Conservation (phyloP, 2,113 vertebrate species). For the Ciconia maguari region DNA sequence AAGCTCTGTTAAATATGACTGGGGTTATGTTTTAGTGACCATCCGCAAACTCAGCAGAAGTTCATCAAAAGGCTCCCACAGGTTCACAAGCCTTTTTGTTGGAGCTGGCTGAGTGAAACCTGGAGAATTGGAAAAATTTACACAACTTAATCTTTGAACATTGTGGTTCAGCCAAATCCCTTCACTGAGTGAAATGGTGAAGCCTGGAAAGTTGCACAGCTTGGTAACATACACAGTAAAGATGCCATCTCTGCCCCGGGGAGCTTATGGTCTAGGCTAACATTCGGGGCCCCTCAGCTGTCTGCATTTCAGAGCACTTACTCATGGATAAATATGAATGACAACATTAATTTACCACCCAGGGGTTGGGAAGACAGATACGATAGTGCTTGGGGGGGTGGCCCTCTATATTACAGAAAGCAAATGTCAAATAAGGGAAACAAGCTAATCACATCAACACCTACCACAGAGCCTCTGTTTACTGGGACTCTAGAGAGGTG, state of each 20-base stretch:
- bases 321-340: slow-evolving; percentile 36
- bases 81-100: neutral
- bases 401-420: neutral
- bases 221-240: neutral
- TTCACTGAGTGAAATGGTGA: neutral
- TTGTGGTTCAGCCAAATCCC: neutral
- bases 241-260: slow-evolving; percentile 16
- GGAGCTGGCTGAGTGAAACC: neutral
- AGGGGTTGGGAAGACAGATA: slow-evolving; percentile 26
- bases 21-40: neutral
- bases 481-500: neutral
- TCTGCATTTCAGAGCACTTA: slow-evolving; percentile 52
- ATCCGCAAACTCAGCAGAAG: neutral
- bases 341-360: slow-evolving; percentile 60
- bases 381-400: slow-evolving; percentile 17
- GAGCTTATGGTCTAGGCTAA: slow-evolving; percentile 30
- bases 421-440: neutral
- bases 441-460: slow-evolving; percentile 14
- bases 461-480: slow-evolving; percentile 1
- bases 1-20: neutral
- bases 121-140: neutral
- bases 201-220: neutral
- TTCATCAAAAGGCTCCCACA: neutral
- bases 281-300: neutral
- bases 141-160: neutral